Evolutionary conservation across 2,888 invertebrate genomes (phyloP), one percentile per base, ranked within the genome.

Genomic region (Lepidocyrtinus sp.): DNA sequence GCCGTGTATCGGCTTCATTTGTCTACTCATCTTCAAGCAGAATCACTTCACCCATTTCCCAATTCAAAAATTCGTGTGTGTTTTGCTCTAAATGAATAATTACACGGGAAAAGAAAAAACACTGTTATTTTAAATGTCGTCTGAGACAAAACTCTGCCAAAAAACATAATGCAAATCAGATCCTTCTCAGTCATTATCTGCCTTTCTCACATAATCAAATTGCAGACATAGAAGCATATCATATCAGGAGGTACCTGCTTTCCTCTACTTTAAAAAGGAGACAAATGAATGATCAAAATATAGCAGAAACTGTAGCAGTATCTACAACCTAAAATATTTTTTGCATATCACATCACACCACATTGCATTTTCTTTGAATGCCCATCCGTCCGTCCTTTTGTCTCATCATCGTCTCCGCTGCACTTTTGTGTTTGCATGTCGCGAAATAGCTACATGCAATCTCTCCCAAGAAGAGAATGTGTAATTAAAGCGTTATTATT

Each of bases 401-500:
- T 59, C 59, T 59, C 59, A 21, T 59, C 59, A 19, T 59, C 59
- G 3, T 59, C 19, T 21, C 21, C 55, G n/a, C 55, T n/a, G n/a
- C n/a, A n/a, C n/a, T n/a, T n/a, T n/a, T n/a, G 17, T 55, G 36
- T 50, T 50, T 59, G 59, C 59, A 59, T 59, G 59, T 21, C 22
- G 59, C 59, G 22, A 59, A 59, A 59, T 9, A 59, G 15, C 59
- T 21, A 22, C 59, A 59, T 59, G 59, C 59, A 59, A 59, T 59
- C 59, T 59, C 21, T 59, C 59, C 59, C 21, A 21, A 59, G 59
- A 59, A 59, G 59, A 59, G 50, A 79, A 24, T 79, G 74, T 79
- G 79, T 79, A 79, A 79, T 79, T 79, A 79, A 79, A 79, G 74
- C 74, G 70, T 74, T 79, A 79, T 79, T 79, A 79, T 59, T 59